Base-by-base conservation (phyloP, 1,140 invertebrate species). In the Drosophila sturtevanti region DNA sequence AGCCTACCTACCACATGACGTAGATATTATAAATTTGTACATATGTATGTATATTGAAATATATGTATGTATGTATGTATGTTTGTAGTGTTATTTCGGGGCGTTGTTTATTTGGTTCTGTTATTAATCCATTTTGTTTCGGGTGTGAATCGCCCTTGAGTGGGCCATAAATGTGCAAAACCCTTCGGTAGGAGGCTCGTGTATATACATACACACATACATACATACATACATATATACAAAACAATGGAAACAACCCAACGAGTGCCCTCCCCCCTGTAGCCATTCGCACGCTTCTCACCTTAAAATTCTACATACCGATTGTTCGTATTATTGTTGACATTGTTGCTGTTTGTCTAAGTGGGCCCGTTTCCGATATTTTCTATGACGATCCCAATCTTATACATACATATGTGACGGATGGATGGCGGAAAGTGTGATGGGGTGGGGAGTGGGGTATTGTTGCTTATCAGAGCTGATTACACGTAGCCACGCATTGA, bases 221-320 rank as follows among this genome's bases (percentile, higher is more conserved):
- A n/a, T n/a, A n/a, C n/a, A n/a, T n/a, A n/a, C n/a, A n/a, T n/a
- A n/a, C n/a, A n/a, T n/a, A n/a, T n/a, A n/a, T n/a, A n/a, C n/a
- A 62, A 76, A 86, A 71, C 74, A 87, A 82, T 87, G 82, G 81
- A 86, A 82, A 86, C 63, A 71, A 77, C 67, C 74, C 69, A 85
- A 81, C 66, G 87, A 85, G 73, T 75, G 74, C 74, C 60, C 21
- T 60, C 31, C 41, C 58, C 35, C 67, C 41, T 2, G 4, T 24
- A 51, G 9, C 24, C 27, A 16, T 61, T 48, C 37, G 27, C 18
- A 10, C 60, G 12, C 16, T 31, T 18, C 37, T 63, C 59, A 63
- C 27, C 12, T 34, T 41, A 11, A 16, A n/a, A 9, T 65, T 18
- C n/a, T 38, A 34, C 34, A 16, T 68, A 55, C 51, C 55, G 37